Conservation (phyloP, 2,797 vertebrate species). For the Rhincodon typus region DNA sequence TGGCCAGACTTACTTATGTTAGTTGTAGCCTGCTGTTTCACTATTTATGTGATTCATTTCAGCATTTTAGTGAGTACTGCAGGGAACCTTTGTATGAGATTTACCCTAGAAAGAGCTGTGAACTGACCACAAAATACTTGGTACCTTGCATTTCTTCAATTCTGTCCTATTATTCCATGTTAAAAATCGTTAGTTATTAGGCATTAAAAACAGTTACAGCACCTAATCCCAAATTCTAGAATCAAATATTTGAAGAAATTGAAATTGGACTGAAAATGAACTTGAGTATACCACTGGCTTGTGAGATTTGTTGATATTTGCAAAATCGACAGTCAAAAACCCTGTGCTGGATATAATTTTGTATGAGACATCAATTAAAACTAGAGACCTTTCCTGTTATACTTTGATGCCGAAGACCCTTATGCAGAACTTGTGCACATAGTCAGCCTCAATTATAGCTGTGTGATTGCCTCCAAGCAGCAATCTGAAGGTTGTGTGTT, state of each 20-base stretch:
- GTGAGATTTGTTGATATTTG: slow-evolving; percentile 1
- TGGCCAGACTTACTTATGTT: background rate
- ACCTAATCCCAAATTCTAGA: background rate
- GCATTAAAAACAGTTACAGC: background rate
- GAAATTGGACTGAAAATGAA: background rate
- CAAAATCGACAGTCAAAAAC: background rate
- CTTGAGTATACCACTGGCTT: background rate
- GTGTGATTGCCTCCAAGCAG: background rate
- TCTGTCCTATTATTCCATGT: background rate
- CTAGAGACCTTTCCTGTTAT: background rate
- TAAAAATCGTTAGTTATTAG: background rate
- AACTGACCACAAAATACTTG: background rate
- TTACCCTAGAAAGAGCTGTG: background rate
- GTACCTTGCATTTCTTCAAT: background rate
- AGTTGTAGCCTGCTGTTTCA: background rate
- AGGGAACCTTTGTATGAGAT: background rate
- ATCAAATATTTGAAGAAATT: background rate
- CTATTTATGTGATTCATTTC: background rate
- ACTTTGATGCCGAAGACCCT: background rate
- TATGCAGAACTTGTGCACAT: background rate
- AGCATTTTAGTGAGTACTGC: background rate
- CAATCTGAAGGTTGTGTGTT: background rate
- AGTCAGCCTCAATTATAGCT: background rate
- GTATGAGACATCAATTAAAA: background rate
- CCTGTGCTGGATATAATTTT: background rate